A percentile compares a stretch with the other conserved stretches of the same genome.
phyloP scores from a whole-genome alignment of 2,888 invertebrate species.

The Formica aserva region DNA sequence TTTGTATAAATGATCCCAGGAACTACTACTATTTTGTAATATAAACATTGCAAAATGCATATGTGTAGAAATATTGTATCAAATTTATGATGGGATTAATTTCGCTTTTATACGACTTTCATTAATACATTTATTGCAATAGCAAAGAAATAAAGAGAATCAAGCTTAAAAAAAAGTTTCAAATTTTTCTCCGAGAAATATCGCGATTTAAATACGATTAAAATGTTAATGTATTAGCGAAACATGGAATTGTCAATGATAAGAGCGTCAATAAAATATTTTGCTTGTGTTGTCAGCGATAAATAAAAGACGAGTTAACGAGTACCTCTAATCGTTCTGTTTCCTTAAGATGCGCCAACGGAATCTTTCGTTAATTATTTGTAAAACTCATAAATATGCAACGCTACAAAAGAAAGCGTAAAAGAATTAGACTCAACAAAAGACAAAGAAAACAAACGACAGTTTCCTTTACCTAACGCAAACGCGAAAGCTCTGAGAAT shows the following conservation, averaged over 20 bases:
- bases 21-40: background rate
- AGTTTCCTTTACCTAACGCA: conserved; percentile 45
- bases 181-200: conserved; percentile 4
- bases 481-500: conserved; percentile 63
- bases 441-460: conserved; percentile 16
- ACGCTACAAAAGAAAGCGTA: conserved; percentile 77
- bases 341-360: conserved; percentile 72
- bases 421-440: conserved; percentile 29
- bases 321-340: conserved; percentile 60
- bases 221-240: background rate
- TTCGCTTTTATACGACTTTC: background rate
- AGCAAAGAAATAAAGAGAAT: background rate
- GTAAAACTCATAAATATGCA: conserved; percentile 83
- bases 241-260: background rate
- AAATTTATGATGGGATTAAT: background rate
- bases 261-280: conserved; percentile 4
- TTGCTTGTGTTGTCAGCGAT: background rate
- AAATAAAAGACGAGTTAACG: background rate
- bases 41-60: background rate
- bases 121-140: background rate
- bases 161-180: background rate
- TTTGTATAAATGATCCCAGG: background rate
- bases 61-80: background rate
- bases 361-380: conserved; percentile 76
- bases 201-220: conserved; percentile 29